Percentiles rank a stretch among this genome's conserved stretches.
Evolutionary conservation across 2,888 invertebrate genomes (phyloP).

Genomic region (Hemistola chrysoprasaria): DNA sequence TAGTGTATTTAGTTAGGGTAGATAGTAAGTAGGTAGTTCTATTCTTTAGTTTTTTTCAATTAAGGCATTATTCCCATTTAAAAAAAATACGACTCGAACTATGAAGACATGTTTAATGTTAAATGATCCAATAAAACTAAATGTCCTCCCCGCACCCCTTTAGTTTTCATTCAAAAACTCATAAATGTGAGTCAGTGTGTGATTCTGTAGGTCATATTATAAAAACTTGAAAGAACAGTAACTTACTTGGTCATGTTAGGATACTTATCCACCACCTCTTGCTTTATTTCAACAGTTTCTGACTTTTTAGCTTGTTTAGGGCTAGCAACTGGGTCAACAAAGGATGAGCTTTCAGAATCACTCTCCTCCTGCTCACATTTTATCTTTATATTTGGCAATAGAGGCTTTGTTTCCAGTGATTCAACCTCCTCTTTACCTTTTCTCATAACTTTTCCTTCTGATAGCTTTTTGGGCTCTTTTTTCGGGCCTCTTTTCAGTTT

Average conservation of each 20-base stretch:
- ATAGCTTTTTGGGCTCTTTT: slow-evolving; percentile 52
- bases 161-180: too few species aligned
- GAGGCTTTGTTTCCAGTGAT: slow-evolving; percentile 55
- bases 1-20: too few species aligned
- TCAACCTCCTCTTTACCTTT: slow-evolving; percentile 66
- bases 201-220: too few species aligned
- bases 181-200: too few species aligned
- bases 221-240: slow-evolving; percentile 12
- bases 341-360: slow-evolving; percentile 75
- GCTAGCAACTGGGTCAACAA: slow-evolving; percentile 68
- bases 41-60: too few species aligned
- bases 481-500: slow-evolving; percentile 60
- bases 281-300: slow-evolving; percentile 61
- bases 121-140: too few species aligned
- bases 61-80: too few species aligned
- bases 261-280: slow-evolving; percentile 62
- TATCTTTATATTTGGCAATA: slow-evolving; percentile 68
- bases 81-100: too few species aligned
- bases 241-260: slow-evolving; percentile 53
- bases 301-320: slow-evolving; percentile 66
- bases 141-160: too few species aligned
- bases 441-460: slow-evolving; percentile 45
- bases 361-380: slow-evolving; percentile 70
- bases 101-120: too few species aligned
- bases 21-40: too few species aligned